Percentiles rank a stretch among this genome's conserved stretches.
Evolutionary conservation across 2,888 invertebrate species (phyloP).

Genomic region (Cataglyphis cursor): DNA sequence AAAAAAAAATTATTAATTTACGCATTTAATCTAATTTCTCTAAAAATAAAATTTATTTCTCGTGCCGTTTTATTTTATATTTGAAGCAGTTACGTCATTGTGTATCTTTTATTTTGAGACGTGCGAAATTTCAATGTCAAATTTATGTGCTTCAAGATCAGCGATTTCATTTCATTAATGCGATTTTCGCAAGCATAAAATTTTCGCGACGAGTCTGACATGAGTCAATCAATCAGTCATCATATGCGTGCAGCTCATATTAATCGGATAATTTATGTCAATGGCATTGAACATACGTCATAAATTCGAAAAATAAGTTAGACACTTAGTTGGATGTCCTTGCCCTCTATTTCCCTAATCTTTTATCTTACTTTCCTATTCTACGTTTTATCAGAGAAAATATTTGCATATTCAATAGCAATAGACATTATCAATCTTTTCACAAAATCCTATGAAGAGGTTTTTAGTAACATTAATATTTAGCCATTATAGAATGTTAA

Average conservation of each 20-base stretch:
- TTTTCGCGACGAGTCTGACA: neutral
- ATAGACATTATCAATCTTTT: neutral
- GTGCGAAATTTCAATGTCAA: neutral
- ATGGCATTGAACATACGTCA: neutral
- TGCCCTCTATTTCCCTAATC: neutral
- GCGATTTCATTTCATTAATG: neutral
- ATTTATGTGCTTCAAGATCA: neutral
- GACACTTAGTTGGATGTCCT: neutral
- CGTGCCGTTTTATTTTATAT: neutral
- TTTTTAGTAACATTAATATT: neutral
- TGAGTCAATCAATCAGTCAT: neutral
- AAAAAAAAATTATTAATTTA: neutral
- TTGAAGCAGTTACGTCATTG: neutral
- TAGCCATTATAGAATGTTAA: neutral
- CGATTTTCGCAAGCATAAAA: slow-evolving; percentile 9
- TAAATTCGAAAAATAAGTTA: slow-evolving; percentile 15
- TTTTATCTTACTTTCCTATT: neutral
- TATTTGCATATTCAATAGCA: neutral
- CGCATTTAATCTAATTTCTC: neutral
- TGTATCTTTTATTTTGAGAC: neutral
- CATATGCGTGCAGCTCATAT: slow-evolving; percentile 8
- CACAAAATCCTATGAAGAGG: neutral
- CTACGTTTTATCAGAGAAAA: neutral
- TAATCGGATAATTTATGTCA: slow-evolving; percentile 34
- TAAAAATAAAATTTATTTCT: neutral